Evolutionary conservation across 35 echinoderm and acorn worm genomes (phyloP), one percentile per base, ranked within the genome.

Genomic region (Diadema setosum): DNA sequence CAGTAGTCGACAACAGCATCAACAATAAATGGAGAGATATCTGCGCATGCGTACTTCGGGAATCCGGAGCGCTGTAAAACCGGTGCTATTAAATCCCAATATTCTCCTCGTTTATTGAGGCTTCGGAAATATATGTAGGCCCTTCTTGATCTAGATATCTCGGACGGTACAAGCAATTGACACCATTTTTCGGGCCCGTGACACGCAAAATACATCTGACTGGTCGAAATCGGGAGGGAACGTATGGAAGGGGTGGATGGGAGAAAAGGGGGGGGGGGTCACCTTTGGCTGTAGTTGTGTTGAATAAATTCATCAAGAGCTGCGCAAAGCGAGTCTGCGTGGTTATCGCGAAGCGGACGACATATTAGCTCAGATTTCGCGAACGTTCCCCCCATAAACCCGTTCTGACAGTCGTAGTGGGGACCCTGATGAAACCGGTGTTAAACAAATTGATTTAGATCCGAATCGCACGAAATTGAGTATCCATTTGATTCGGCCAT

Each of bases 391-490:
- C 37, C 16, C 11, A 0, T 5, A 33, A 67, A 67, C 63, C 37
- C 12, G 63, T 34, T 15, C 8, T 29, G 63, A 32, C 63, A 67
- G 24, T 25, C 18, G 63, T 15, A n/a, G n/a, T 34, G 37, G 8
- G 24, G 63, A 16, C 37, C 30, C 8, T 67, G 27, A 34, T 67
- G 27, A 67, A 18, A 67, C 63, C 25, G 16, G 63, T 67, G 63
- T 67, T 67, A 67, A 67, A 67, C 63, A 67, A 67, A 67, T 67
- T 67, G 63, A 67, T 67, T 67, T 67, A 67, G 63, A 67, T 67
- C 63, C 63, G 30, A 33, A 67, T 67, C 37, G 63, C 37, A 67
- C 27, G 29, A 67, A 14, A 67, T 67, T 67, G 63, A 67, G 27
- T 67, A 67, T 67, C 63, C 18, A 67, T 34, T 34, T 15, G 63